Evolutionary conservation across 2,797 vertebrate genomes (phyloP).

Genomic region (Pachyuromys duprasi): DNA sequence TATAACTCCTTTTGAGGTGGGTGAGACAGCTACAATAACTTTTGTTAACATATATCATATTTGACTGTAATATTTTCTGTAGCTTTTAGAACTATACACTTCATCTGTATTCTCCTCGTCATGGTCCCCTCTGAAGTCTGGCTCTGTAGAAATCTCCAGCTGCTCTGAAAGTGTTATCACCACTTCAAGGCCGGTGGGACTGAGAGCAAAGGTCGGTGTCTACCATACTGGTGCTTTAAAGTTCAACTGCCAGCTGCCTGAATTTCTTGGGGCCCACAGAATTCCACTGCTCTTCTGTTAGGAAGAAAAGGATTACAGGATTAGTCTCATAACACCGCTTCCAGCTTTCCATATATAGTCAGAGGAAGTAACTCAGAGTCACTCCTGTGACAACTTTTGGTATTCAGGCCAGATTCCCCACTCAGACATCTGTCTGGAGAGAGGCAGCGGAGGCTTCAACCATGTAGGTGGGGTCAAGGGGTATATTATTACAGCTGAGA

Average conservation of each 20-base stretch:
- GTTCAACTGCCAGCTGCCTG: conserved; percentile 57
- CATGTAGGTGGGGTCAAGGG: background rate
- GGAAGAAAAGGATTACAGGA: conserved; percentile 68
- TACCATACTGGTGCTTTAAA: background rate
- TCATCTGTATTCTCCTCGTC: background rate
- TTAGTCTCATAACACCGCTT: conserved; percentile 43
- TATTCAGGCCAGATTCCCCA: background rate
- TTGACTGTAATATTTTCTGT: background rate
- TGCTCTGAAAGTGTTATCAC: background rate
- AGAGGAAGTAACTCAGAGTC: conserved; percentile 53
- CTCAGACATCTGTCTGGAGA: background rate
- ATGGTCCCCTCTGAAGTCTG: background rate
- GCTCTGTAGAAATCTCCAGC: background rate
- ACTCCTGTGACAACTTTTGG: conserved; percentile 11
- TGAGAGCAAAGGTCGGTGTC: background rate
- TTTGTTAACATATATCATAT: background rate
- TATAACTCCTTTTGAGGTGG: background rate
- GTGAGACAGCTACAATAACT: background rate
- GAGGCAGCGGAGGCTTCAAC: background rate
- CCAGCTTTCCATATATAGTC: conserved; percentile 58
- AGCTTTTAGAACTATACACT: background rate
- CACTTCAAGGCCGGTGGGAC: background rate
- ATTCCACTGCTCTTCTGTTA: conserved; percentile 50
- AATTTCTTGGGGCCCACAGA: conserved; percentile 51
- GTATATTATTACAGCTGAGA: conserved; percentile 25